Base-by-base conservation (phyloP, 2,113 vertebrate species). In the Helogale parvula region DNA sequence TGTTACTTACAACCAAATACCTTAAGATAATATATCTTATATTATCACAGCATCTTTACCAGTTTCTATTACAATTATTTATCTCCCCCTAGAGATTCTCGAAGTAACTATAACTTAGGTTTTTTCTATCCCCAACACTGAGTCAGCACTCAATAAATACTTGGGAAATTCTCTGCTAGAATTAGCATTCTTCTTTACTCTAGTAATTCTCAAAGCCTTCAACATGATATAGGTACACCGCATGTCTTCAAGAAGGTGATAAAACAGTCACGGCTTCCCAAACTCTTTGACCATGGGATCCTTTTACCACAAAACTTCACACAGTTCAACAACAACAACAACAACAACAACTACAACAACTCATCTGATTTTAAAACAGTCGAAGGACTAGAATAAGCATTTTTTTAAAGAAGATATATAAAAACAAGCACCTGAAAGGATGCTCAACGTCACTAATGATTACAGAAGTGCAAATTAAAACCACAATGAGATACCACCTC, bases 121-220 rank as follows among this genome's bases (percentile, higher is more conserved):
- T 76, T 79, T 47, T 19, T 38, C 77, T 72, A 84, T 84, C 23
- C 25, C 47, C n/a, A 82, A 14, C 10, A 74, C 41, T 96, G n/a
- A 95, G 41, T 95, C 52, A 96, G 27, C 17, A 82, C 72, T 96
- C 72, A 92, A 7, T 86, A 90, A 94, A 69, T 91, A 91, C 69
- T 77, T 80, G 38, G 52, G 90, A 90, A 90, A 50, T 65, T 69
- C 45, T 90, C 12, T 82, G 19, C 93, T 74, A 45, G 41, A 68
- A 27, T 47, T 88, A 52, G 13, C 35, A 71, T 79, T 81, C 66
- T 95, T 69, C 66, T 50, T 94, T 90, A 87, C 31, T 23, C 0
- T 47, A 89, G 21, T 66, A 83, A 79, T 79, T 97, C 68, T 92
- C 52, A 82, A n/a, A 94, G 21, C 35, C 50, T 95, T 95, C 92